Conservation (phyloP, 2,888 invertebrate species). For the Isoperla grammatica region DNA sequence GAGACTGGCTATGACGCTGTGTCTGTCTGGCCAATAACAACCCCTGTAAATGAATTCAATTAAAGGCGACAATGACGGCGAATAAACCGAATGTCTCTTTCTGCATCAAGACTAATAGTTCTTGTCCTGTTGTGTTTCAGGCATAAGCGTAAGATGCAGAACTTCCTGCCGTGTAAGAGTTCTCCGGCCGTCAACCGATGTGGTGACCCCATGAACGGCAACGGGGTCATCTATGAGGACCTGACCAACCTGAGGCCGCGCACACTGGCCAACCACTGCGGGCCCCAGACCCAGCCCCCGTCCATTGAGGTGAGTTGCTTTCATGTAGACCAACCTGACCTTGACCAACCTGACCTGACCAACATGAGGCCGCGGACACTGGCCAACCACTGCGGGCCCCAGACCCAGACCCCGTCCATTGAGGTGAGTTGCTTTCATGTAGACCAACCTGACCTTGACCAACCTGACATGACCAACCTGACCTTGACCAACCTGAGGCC, state of each 20-base stretch:
- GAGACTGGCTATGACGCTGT: no score
- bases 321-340: no score
- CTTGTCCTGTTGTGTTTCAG: constrained; percentile 51
- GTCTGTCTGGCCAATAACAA: no score
- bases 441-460: no score
- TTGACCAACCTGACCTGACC: no score
- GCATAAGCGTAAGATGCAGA: constrained; percentile 82
- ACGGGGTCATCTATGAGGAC: constrained; percentile 72
- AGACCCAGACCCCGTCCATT: no score
- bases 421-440: no score
- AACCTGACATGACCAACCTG: no score
- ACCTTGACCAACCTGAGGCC: no score
- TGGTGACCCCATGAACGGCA: constrained; percentile 45
- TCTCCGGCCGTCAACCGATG: constrained; percentile 52
- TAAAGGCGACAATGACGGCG: not conserved
- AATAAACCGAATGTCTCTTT: not conserved
- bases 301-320: constrained; percentile 48
- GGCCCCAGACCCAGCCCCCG: constrained; percentile 35
- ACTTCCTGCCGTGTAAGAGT: constrained; percentile 76
- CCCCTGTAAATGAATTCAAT: not conserved
- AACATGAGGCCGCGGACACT: no score
- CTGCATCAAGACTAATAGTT: constrained; percentile 14
- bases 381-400: no score
- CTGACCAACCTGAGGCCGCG: constrained; percentile 59
- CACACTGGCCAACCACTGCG: constrained; percentile 42